Percentiles rank a stretch among this genome's conserved stretches.
Evolutionary conservation across 2,113 vertebrate species (phyloP).

Genomic region (Campylomormyrus tamandua): DNA sequence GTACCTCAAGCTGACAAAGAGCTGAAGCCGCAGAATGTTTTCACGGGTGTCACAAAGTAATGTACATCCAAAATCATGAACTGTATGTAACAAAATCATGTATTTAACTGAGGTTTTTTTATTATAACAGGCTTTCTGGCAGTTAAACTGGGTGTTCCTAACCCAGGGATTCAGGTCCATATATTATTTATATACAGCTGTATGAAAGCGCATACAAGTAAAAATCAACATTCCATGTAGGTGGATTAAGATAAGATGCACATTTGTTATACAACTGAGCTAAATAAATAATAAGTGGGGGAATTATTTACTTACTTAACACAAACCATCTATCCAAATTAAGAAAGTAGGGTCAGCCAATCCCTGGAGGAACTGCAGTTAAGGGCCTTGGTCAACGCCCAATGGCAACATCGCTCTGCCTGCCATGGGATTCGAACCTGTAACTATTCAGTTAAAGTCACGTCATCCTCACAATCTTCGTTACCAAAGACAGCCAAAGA

Average conservation of each 20-base stretch:
- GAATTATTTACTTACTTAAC: not conserved
- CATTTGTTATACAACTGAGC: not conserved
- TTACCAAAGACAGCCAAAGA: not conserved
- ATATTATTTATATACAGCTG: too few relatives aligned
- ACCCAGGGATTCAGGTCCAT: too few relatives aligned
- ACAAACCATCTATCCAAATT: not conserved
- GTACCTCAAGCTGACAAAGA: not conserved
- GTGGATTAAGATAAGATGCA: too few relatives aligned
- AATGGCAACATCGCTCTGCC: not conserved
- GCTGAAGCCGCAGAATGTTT: not conserved
- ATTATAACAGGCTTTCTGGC: too few relatives aligned
- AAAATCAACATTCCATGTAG: too few relatives aligned
- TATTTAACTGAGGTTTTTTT: too few relatives aligned
- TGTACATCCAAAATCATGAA: not conserved
- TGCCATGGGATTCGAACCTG: not conserved
- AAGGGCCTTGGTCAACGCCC: not conserved
- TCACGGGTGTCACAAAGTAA: not conserved
- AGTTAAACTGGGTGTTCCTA: too few relatives aligned
- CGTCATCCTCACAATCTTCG: not conserved
- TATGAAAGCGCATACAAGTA: too few relatives aligned
- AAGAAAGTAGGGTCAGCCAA: not conserved
- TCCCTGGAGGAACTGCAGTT: not conserved
- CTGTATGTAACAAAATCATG: not conserved
- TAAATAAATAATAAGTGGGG: too few relatives aligned
- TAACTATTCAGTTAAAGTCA: not conserved